Conservation (phyloP, 1,140 invertebrate genomes). For the Trialeurodes vaporariorum region DNA sequence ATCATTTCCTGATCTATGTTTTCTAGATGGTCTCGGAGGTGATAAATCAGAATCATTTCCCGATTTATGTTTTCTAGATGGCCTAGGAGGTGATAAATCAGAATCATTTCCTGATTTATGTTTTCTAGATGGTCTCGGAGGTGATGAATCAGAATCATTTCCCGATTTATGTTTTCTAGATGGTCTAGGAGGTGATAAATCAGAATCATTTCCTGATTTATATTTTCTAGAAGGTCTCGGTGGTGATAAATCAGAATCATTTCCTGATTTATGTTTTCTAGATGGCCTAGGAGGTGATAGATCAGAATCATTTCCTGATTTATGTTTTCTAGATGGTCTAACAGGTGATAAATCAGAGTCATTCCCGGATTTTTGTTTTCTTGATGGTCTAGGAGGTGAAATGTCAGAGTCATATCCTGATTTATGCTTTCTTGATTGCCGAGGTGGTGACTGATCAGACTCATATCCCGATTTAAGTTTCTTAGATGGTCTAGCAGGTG, state of each 20-base stretch:
- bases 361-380: constrained; percentile 16
- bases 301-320: constrained; percentile 26
- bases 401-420: constrained; percentile 27
- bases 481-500: constrained; percentile 23
- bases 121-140: constrained; percentile 24
- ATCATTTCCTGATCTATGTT: constrained; percentile 19
- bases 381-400: constrained; percentile 28
- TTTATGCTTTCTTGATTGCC: constrained; percentile 16
- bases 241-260: constrained; percentile 26
- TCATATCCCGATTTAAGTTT: constrained; percentile 13
- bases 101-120: constrained; percentile 21
- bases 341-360: constrained; percentile 32
- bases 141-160: constrained; percentile 29
- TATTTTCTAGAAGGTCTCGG: constrained; percentile 20
- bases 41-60: constrained; percentile 25
- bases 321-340: constrained; percentile 25
- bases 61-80: constrained; percentile 14
- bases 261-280: constrained; percentile 12
- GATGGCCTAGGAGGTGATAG: constrained; percentile 26
- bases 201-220: constrained; percentile 24
- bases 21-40: constrained; percentile 22
- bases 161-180: constrained; percentile 17
- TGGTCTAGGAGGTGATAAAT: constrained; percentile 29
- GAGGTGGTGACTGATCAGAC: constrained; percentile 27
- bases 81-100: constrained; percentile 29